Base-by-base conservation (phyloP, 2,113 vertebrate genomes). In the Phyllopteryx taeniolatus region DNA sequence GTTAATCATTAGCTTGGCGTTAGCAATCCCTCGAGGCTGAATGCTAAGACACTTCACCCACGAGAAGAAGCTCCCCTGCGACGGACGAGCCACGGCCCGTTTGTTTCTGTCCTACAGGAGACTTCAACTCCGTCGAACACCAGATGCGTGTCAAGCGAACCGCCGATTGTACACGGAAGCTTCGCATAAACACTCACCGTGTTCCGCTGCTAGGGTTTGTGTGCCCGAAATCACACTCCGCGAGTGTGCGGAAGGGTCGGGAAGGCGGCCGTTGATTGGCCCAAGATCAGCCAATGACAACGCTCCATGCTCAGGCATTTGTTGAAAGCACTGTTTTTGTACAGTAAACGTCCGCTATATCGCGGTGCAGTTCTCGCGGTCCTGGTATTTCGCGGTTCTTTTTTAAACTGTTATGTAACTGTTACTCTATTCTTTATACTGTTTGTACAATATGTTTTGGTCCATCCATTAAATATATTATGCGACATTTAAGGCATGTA, bases 151-250 rank as follows among this genome's bases (percentile, higher is more conserved):
- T 19, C 10, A 4, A 4, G 15, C 4, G 31, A 72, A 72, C 4
- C 0, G 13, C 0, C 14, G 4, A 47, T 80, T 84, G 59, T 15
- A 39, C 8, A 51, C 12, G 51, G 13, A 17, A 2, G 68, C 67
- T 68, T 15, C 12, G 20, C 1, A 42, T 17, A 56, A 72, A 54
- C 56, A 84, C 89, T 88, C 14, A 89, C 89, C 89, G 84, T 81
- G 73, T 70, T 88, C 80, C 83, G 84, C 81, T 85, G 47, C n/a
- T 77, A 82, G 72, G 80, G 71, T 9, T 61, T 1, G 31, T 61
- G 59, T 22, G 79, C 59, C 65, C 73, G 76, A 74, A 78, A 75
- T 73, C 85, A 77, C 65, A 69, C 80, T 62, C 73, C 13, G 72
- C 57, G 80, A 78, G 83, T 67, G 80, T 79, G 13, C 82, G 72